Conservation (phyloP, 2,797 vertebrate genomes). For the Champsocephalus esox region DNA sequence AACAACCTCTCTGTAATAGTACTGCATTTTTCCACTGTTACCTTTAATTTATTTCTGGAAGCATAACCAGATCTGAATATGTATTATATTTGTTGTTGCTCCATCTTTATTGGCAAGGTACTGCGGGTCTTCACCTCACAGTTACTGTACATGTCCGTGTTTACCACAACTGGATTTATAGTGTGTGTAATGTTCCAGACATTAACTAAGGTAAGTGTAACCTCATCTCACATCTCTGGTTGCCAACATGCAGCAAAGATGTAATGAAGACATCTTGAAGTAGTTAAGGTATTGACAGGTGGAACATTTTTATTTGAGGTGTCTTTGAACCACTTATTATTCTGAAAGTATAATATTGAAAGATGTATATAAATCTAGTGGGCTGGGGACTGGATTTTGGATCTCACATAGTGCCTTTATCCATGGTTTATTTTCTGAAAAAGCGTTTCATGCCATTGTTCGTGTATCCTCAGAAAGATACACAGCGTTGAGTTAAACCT, state of each 20-base stretch:
- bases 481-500: constrained; percentile 20
- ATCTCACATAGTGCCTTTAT: background rate
- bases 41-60: constrained; percentile 1
- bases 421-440: background rate
- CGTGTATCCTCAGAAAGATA: constrained; percentile 28
- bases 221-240: background rate
- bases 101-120: background rate
- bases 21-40: background rate
- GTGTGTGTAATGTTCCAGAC: constrained; percentile 23
- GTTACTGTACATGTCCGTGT: constrained; percentile 41
- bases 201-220: constrained; percentile 28
- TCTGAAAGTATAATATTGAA: background rate
- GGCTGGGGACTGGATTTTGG: background rate
- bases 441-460: constrained; percentile 10
- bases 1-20: background rate
- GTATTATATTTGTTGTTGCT: background rate
- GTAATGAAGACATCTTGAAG: constrained; percentile 8
- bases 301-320: background rate
- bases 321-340: background rate
- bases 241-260: background rate
- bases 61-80: background rate
- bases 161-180: constrained; percentile 52
- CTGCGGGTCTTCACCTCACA: constrained; percentile 1
- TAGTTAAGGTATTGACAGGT: background rate
- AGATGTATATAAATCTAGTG: no score